phyloP scores from a whole-genome alignment of 2,797 vertebrate species.

The Lerista edwardsae region DNA sequence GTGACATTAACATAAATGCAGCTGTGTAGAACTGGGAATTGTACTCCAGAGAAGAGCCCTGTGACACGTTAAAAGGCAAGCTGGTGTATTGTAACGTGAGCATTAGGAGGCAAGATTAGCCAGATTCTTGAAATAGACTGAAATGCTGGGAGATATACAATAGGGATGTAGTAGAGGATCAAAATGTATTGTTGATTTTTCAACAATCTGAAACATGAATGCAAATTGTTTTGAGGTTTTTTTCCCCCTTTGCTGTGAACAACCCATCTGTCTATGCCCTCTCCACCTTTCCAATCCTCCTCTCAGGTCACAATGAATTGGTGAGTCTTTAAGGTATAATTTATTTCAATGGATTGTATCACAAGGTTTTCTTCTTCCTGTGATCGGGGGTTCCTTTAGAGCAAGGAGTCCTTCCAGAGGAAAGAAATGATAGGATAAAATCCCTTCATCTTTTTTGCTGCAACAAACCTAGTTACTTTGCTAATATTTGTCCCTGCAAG shows the following conservation, averaged over 20 bases:
- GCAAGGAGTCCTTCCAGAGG: no score
- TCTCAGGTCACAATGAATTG: background rate
- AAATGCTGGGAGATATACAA: background rate
- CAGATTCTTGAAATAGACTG: background rate
- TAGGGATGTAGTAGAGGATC: background rate
- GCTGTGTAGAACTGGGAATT: conserved; percentile 38
- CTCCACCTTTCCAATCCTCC: background rate
- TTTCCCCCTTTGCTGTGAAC: background rate
- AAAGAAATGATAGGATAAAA: no score
- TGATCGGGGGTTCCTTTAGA: no score
- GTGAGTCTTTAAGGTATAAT: background rate
- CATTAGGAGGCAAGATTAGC: background rate
- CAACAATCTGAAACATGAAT: background rate
- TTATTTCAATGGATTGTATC: no score
- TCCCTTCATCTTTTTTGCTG: background rate
- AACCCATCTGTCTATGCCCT: background rate
- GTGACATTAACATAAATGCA: conserved; percentile 41
- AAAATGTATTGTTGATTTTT: background rate
- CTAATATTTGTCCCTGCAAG: background rate
- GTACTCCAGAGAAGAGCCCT: conserved; percentile 23
- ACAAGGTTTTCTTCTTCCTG: no score
- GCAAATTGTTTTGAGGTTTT: background rate
- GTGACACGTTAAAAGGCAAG: background rate
- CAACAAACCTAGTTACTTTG: background rate
- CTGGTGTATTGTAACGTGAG: background rate